Conservation (phyloP, 1,140 invertebrate genomes). For the Ganaspis sp. region DNA sequence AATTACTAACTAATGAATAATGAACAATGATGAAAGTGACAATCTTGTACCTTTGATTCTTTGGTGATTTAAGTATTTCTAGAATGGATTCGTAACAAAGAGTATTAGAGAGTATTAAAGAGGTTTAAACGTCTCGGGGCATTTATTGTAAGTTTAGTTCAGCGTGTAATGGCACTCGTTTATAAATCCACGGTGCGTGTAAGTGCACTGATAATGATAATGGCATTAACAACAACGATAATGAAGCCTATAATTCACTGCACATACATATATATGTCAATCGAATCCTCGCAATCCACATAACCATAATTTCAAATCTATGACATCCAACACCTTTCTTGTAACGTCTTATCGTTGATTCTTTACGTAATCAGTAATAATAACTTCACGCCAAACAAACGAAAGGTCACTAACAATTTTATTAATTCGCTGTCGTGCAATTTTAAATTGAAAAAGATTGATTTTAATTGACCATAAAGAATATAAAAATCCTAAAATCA, state of each 20-base stretch:
- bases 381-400: neutral
- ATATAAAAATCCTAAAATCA: too few species aligned
- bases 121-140: too few species aligned
- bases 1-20: too few species aligned
- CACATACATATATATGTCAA: neutral
- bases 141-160: neutral
- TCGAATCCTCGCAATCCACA: neutral
- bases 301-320: neutral
- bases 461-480: too few species aligned
- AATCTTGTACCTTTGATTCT: too few species aligned
- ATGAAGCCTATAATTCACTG: slow-evolving; percentile 36
- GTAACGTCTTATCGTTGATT: slow-evolving; percentile 4
- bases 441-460: neutral
- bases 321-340: slow-evolving; percentile 6
- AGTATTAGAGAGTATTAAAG: too few species aligned
- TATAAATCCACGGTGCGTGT: neutral
- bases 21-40: too few species aligned
- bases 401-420: neutral
- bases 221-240: slow-evolving; percentile 36
- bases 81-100: neutral
- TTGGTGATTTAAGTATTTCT: too few species aligned
- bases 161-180: neutral
- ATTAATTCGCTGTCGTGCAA: neutral
- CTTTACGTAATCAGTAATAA: neutral
- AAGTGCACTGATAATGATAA: slow-evolving; percentile 36